These are phyloP conservation scores for Anolis apletophallus DNA, from an alignment of 2,797 vertebrate genomes.

Conservation along the genomic window DNA sequence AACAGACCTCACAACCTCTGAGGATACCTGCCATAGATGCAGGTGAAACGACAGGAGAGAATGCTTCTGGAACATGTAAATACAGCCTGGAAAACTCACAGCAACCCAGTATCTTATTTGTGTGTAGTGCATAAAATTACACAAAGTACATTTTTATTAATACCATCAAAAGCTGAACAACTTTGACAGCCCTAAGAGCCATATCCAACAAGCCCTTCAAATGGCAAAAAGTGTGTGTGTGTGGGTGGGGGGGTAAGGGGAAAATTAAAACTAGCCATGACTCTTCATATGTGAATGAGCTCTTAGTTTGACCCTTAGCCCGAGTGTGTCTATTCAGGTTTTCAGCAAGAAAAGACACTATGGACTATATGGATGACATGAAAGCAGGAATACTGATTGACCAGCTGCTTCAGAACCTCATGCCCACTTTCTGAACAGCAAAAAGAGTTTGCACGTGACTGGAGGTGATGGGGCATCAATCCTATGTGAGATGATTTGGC, in stretches of 20 bases:
- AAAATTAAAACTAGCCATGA: no score
- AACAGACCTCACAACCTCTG: no score
- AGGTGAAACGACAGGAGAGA: no score
- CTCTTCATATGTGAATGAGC: background rate
- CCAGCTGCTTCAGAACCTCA: slow-evolving; percentile 52
- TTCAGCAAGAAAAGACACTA: slow-evolving; percentile 13
- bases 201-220: no score
- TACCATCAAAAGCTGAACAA: no score
- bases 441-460: background rate
- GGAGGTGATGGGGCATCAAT: background rate
- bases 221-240: no score
- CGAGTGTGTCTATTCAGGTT: slow-evolving; percentile 2
- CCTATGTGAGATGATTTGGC: slow-evolving; percentile 18
- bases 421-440: slow-evolving; percentile 21
- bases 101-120: background rate
- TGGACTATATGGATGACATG: background rate
- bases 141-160: background rate
- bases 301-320: background rate
- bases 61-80: no score
- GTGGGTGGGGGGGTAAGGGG: accelerated
- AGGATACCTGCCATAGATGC: no score
- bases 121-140: background rate
- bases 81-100: no score
- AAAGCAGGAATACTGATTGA: slow-evolving; percentile 15
- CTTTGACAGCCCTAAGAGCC: no score